These are phyloP conservation scores for Cosmopolites sordidus DNA, from an alignment of 2,888 invertebrate species.

Conservation along the genomic window DNA sequence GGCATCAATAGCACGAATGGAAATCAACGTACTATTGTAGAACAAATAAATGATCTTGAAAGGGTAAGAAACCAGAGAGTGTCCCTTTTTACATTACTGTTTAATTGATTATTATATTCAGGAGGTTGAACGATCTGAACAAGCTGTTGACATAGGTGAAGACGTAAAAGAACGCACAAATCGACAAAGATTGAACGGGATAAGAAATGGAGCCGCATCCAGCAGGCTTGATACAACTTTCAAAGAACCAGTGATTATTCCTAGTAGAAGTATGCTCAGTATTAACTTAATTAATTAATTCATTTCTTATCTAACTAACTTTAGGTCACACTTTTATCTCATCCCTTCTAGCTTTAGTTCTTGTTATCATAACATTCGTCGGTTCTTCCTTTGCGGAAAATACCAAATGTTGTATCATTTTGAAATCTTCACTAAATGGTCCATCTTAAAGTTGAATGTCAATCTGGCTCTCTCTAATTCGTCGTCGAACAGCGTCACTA, in stretches of 20 bases:
- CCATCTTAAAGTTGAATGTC: no score
- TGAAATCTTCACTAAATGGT: no score
- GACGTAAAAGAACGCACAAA: slow-evolving; percentile 13
- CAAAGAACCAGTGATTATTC: slow-evolving; percentile 24
- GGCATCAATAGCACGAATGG: neutral
- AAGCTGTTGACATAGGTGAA: slow-evolving; percentile 20
- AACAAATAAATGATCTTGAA: slow-evolving; percentile 36
- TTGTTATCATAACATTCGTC: no score
- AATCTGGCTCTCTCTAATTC: no score
- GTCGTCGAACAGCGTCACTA: no score
- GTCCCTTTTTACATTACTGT: neutral
- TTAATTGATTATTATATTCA: slow-evolving; percentile 5
- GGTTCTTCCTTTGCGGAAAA: no score
- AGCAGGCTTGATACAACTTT: slow-evolving; percentile 15
- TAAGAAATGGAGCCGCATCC: slow-evolving; percentile 12
- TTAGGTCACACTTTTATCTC: no score
- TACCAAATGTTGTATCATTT: no score
- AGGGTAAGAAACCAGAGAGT: slow-evolving; percentile 24
- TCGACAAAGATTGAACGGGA: slow-evolving; percentile 17
- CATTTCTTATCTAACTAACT: no score
- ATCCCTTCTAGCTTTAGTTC: no score
- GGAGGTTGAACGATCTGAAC: slow-evolving; percentile 22
- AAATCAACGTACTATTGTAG: slow-evolving; percentile 23
- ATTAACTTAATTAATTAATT: no score
- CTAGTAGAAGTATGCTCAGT: slow-evolving; percentile 29